These are phyloP conservation scores for Amphiprion percula DNA, from an alignment of 2,113 vertebrate genomes.

Conservation along the genomic window DNA sequence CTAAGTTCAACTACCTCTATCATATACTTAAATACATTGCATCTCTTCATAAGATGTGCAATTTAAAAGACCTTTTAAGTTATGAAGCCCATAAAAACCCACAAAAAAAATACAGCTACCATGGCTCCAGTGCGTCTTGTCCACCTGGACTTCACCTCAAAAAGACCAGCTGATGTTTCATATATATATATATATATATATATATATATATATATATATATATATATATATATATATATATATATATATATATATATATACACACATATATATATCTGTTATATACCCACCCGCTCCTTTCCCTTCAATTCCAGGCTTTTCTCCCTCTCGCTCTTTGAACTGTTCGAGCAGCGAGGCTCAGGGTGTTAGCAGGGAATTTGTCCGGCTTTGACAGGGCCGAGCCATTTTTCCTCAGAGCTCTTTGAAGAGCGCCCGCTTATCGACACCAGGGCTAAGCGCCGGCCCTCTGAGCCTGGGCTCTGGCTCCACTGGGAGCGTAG, in stretches of 20 bases:
- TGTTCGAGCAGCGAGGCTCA: constrained; percentile 73
- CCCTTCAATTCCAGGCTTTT: constrained; percentile 49
- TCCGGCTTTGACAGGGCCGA: constrained; percentile 83
- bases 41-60: too few relatives aligned
- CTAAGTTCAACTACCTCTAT: too few relatives aligned
- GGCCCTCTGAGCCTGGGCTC: constrained; percentile 76
- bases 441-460: constrained; percentile 80
- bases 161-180: constrained; percentile 33
- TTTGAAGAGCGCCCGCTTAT: constrained; percentile 84
- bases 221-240: neutral
- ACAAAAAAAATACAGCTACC: neutral
- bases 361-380: constrained; percentile 83
- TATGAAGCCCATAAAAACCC: neutral
- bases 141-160: constrained; percentile 31
- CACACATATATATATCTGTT: constrained; percentile 24
- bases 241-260: too few relatives aligned
- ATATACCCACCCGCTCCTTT: constrained; percentile 44
- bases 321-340: constrained; percentile 79
- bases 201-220: neutral
- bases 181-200: neutral
- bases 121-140: constrained; percentile 7
- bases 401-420: constrained; percentile 74
- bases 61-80: constrained; percentile 15
- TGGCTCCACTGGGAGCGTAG: constrained; percentile 61
- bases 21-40: too few relatives aligned